These are phyloP conservation scores for Hyaena hyaena DNA, from an alignment of 2,113 vertebrate genomes.

Conservation along the genomic window DNA sequence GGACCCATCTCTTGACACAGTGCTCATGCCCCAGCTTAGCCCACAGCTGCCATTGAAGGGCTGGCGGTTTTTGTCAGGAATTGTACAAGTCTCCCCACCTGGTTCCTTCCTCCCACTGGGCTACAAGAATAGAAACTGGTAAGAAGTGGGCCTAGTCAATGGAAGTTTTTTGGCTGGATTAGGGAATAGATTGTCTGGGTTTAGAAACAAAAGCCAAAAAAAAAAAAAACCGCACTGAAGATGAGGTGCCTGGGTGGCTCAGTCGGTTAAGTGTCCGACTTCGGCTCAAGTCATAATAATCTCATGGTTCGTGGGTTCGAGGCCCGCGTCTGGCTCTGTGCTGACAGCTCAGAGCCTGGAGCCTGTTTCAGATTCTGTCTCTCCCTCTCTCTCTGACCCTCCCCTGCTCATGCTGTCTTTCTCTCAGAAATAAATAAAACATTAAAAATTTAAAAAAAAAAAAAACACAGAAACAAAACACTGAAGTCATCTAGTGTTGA, in stretches of 20 bases:
- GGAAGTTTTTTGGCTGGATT: background rate
- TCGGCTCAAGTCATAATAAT: too few species aligned
- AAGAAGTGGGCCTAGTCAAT: conserved; percentile 30
- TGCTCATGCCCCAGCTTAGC: background rate
- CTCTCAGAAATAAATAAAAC: too few species aligned
- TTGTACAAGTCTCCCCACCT: background rate
- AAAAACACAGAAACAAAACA: background rate
- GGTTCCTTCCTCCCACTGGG: conserved; percentile 15
- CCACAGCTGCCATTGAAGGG: background rate
- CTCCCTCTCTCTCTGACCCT: too few species aligned
- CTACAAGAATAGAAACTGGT: conserved; percentile 60
- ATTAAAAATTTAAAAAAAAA: too few species aligned
- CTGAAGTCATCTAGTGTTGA: background rate
- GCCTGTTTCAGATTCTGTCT: too few species aligned
- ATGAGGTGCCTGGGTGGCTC: too few species aligned
- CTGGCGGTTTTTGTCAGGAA: conserved; percentile 54
- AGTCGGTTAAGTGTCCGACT: too few species aligned
- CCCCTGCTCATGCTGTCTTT: too few species aligned
- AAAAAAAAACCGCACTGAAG: too few species aligned
- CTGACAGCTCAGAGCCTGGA: too few species aligned
- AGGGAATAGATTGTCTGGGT: background rate
- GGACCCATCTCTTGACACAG: background rate
- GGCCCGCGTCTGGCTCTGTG: too few species aligned
- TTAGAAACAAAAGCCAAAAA: background rate
- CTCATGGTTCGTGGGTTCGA: too few species aligned